Conservation (phyloP, 2,797 vertebrate species). For the Avahi laniger region DNA sequence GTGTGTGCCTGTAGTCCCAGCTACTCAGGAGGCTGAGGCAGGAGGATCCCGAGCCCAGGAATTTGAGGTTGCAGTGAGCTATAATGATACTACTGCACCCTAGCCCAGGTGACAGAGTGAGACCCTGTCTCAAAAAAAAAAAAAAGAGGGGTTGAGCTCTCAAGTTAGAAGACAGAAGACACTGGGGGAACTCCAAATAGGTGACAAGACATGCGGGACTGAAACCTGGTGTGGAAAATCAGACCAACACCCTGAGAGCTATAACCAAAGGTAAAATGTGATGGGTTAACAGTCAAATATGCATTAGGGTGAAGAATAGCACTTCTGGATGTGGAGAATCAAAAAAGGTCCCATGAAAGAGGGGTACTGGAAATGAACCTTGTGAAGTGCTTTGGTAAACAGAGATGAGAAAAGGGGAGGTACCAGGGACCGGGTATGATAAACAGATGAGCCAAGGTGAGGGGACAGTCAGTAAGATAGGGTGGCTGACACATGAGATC, state of each 20-base stretch:
- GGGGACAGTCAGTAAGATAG: neutral
- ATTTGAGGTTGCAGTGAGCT: neutral
- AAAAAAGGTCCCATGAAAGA: neutral
- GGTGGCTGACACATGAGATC: neutral
- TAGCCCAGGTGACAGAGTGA: neutral
- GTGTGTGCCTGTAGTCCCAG: neutral
- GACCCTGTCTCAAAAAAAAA: neutral
- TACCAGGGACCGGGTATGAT: accelerated
- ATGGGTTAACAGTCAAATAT: neutral
- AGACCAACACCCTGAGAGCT: neutral
- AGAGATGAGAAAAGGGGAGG: neutral
- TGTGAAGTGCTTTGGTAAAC: neutral
- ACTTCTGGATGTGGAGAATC: neutral
- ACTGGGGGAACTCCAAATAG: neutral
- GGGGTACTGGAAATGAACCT: neutral
- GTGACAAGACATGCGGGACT: neutral
- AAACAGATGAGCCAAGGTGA: neutral
- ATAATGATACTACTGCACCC: neutral
- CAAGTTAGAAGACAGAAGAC: neutral
- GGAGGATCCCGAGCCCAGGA: neutral
- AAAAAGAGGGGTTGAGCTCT: neutral
- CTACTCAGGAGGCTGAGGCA: neutral
- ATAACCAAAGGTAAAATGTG: neutral
- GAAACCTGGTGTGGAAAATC: neutral
- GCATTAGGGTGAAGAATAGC: neutral